A percentile compares a stretch with the other conserved stretches of the same genome.
Evolutionary conservation across 2,797 vertebrate species (phyloP).

Genomic region (Babyrousa celebensis): DNA sequence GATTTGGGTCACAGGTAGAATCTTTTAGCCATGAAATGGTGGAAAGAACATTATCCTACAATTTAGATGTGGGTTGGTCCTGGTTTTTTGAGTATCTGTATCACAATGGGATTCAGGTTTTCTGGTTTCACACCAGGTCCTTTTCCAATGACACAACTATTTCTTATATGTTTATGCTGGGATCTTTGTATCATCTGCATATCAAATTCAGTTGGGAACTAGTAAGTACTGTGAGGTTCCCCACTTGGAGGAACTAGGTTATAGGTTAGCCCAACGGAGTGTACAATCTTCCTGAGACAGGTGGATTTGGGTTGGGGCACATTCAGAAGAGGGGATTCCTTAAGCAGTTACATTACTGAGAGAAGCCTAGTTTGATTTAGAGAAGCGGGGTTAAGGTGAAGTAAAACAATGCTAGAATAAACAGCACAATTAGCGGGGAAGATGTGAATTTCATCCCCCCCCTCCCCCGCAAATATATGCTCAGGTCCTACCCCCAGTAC

Average conservation of each 20-base stretch:
- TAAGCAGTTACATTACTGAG: background rate
- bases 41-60: background rate
- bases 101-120: conserved; percentile 22
- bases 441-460: background rate
- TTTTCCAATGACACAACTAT: conserved; percentile 1
- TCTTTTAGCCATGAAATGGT: background rate
- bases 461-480: background rate
- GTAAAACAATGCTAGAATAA: conserved; percentile 3
- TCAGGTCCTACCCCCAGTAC: background rate
- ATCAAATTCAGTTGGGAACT: background rate
- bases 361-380: background rate
- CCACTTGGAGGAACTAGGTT: background rate
- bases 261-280: background rate
- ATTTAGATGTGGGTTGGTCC: background rate
- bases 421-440: background rate
- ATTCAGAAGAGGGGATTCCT: conserved; percentile 2
- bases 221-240: background rate
- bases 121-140: background rate
- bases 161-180: conserved; percentile 46
- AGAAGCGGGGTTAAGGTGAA: background rate
- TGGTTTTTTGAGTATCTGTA: background rate
- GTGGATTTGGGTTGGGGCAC: background rate
- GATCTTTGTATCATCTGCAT: conserved; percentile 5
- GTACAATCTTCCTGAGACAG: background rate
- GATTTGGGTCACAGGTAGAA: background rate